These are phyloP conservation scores for Elachura formosa DNA, from an alignment of 2,113 vertebrate species.

Conservation along the genomic window DNA sequence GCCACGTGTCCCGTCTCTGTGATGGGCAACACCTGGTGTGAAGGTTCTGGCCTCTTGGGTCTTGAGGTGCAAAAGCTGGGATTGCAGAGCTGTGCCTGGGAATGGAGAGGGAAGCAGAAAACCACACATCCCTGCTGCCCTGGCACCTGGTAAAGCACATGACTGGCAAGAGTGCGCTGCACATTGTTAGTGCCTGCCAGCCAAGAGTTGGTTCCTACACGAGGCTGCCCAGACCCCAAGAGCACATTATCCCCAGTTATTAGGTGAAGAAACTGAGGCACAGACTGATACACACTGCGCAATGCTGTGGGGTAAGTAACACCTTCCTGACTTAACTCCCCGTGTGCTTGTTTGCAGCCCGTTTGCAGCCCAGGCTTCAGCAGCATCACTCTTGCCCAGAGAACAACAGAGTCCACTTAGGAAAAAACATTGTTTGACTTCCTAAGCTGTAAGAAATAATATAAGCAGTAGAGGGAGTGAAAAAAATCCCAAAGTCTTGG, in stretches of 20 bases:
- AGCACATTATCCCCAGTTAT: neutral
- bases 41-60: neutral
- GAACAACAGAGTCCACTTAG: neutral
- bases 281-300: neutral
- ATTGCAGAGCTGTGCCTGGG: neutral
- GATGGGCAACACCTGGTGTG: fast-evolving
- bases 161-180: neutral
- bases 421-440: neutral
- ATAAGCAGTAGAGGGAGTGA: neutral
- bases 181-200: neutral
- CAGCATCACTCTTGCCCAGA: neutral
- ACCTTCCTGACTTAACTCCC: neutral
- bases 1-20: neutral
- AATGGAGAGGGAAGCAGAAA: neutral
- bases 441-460: neutral
- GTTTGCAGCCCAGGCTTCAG: neutral
- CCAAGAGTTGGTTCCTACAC: neutral
- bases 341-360: neutral
- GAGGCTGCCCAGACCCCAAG: neutral
- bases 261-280: neutral
- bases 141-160: neutral
- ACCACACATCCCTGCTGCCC: neutral
- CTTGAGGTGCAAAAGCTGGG: neutral
- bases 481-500: neutral
- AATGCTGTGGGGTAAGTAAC: neutral